phyloP scores from a whole-genome alignment of 2,797 vertebrate species.

The Tapirus indicus region DNA sequence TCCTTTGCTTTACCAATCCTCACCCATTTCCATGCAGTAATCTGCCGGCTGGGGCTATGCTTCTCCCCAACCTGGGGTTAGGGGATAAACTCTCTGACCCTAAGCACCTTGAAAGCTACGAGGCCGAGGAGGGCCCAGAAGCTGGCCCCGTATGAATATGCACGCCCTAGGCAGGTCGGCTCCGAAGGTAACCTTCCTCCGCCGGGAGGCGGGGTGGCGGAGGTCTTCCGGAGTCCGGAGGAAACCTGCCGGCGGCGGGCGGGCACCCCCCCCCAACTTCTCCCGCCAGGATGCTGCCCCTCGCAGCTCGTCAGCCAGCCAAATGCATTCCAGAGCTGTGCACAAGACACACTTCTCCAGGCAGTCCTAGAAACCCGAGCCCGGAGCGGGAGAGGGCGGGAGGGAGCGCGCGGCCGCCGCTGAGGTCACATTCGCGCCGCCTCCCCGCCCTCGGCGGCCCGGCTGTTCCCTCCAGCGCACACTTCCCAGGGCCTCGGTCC shows the following conservation, averaged over 20 bases:
- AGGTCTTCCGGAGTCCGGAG: conserved; percentile 76
- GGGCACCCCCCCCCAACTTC: not conserved
- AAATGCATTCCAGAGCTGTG: conserved; percentile 83
- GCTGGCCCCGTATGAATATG: not conserved
- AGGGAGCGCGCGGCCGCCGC: conserved; percentile 75
- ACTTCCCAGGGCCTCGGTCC: conserved; percentile 80
- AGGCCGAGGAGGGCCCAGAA: not conserved
- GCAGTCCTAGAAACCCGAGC: conserved; percentile 84
- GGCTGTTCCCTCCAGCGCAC: conserved; percentile 78
- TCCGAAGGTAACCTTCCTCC: conserved; percentile 65
- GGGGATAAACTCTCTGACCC: conserved; percentile 53
- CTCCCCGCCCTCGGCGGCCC: conserved; percentile 79
- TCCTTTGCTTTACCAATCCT: not conserved
- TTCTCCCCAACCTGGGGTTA: not conserved
- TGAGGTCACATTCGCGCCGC: conserved; percentile 83
- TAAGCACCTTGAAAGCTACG: conserved; percentile 7
- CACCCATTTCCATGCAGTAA: not conserved
- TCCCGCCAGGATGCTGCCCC: conserved; percentile 76
- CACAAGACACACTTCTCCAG: conserved; percentile 77
- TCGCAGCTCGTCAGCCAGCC: conserved; percentile 72
- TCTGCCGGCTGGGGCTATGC: not conserved
- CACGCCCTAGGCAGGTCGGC: conserved; percentile 40
- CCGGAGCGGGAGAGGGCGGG: conserved; percentile 77
- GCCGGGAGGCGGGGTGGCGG: conserved; percentile 51
- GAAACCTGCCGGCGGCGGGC: conserved; percentile 72